Base-by-base conservation (phyloP, 2,797 vertebrate species). In the Myripristis murdjan region DNA sequence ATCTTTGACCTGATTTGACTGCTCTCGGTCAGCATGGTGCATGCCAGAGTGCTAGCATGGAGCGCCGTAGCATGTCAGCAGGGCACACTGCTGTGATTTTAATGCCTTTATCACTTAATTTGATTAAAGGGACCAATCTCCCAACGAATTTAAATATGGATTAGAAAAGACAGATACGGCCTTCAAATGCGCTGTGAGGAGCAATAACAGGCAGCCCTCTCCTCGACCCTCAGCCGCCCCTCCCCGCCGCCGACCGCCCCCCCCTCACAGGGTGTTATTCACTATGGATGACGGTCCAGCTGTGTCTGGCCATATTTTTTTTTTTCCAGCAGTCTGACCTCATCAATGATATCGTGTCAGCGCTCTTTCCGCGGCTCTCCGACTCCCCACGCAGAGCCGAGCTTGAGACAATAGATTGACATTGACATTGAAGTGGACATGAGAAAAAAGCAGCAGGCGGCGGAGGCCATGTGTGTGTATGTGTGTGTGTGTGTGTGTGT, bases 391-490 rank as follows among this genome's bases (percentile, higher is more conserved):
- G 16, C 22, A 1, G 61, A 47, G 55, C 43, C n/a, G 46, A 60
- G 70, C 77, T 75, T 63, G 10, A 55, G 66, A 62, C 73, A 56
- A 59, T 52, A 24, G 51, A 54, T 39, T 69, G 61, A 73, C 56
- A 10, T 23, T 70, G 71, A 77, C 73, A 76, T 74, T 84, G 79
- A 82, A 54, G 46, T 46, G 20, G 63, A 70, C 60, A 64, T 51
- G 46, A 48, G 51, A 37, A 60, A 47, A 33, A 9, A 53, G 49
- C 33, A 39, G 51, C 15, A 6, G 43, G 6, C 9, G 12, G 18
- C 12, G 12, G 28, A 2, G 1, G 0, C 2, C 4, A n/a, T 20
- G 28, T 15, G 31, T 1, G 53, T 4, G 31, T 10, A 9, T 28
- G 28, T 28, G n/a, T 15, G 51, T 18, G 20, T 49, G 26, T 33